phyloP scores from a whole-genome alignment of 2,888 invertebrate species.

The Stegana nigrithorax region DNA sequence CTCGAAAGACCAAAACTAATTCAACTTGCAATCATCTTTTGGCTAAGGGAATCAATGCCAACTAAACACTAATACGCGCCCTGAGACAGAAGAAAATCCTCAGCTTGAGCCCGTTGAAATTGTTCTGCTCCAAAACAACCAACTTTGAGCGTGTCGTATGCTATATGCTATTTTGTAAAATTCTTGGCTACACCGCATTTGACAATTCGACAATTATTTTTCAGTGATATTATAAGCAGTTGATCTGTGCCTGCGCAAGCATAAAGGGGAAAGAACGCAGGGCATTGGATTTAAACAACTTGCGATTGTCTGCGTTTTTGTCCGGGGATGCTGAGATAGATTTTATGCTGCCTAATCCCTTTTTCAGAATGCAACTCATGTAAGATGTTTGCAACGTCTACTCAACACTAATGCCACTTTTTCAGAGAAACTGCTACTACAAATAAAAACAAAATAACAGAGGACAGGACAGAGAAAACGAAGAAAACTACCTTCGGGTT shows the following conservation, averaged over 20 bases:
- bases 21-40: slow-evolving; percentile 9
- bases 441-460: slow-evolving; percentile 5
- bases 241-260: slow-evolving; percentile 6
- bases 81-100: too few relatives aligned
- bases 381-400: not conserved
- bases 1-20: not conserved
- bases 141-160: too few relatives aligned
- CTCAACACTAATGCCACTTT: slow-evolving; percentile 14
- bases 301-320: too few relatives aligned
- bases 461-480: not conserved
- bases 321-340: too few relatives aligned
- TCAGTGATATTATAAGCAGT: slow-evolving; percentile 9
- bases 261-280: too few relatives aligned
- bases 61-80: slow-evolving; percentile 47
- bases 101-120: slow-evolving; percentile 40
- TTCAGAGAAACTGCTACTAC: not conserved
- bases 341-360: too few relatives aligned
- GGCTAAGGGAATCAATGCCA: slow-evolving; percentile 62
- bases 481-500: not conserved
- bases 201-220: too few relatives aligned
- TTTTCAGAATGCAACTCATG: not conserved
- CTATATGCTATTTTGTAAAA: too few relatives aligned
- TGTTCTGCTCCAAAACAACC: slow-evolving; percentile 41
- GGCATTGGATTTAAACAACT: too few relatives aligned
- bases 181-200: too few relatives aligned